Evolutionary conservation across 2,797 vertebrate genomes (phyloP), one percentile per base, ranked within the genome.

Genomic region (Bradypodion ventrale): DNA sequence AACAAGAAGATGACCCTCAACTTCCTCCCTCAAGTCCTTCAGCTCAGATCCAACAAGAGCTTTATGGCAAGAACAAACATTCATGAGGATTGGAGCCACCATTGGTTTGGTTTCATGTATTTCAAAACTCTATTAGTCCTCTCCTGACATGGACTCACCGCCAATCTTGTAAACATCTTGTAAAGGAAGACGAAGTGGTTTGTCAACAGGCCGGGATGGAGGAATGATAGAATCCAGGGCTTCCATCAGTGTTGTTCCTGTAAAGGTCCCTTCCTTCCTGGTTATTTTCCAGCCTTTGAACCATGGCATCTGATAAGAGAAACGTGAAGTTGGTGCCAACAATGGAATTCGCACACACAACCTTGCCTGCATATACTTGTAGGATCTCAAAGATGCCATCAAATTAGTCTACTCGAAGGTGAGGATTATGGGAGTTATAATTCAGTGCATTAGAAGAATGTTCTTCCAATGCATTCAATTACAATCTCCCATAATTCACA

Each of bases 151-250:
- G 23, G 4, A 40, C 91, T 89, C 85, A 94, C 95, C 95, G 37
- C 95, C 94, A 77, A 95, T 96, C 80, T 96, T 96, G 91, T 96
- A 95, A 72, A 96, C 95, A 44, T 96, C 96, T 92, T 96, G 95
- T 85, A 96, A 89, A 82, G 95, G 96, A 27, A 96, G 94, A 72
- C 92, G 89, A 5, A 96, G 95, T 56, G 96, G 84, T 82, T 95
- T 96, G 87, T 91, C 87, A 1, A 78, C 85, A 42, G 93, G 95
- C 13, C 89, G 90, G 65, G 82, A 40, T 23, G 95, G 93, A 40
- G 90, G 93, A n/a, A 91, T 52, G 75, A 95, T 95, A 10, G 91
- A 89, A 78, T 96, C 95, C 49, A 96, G 89, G 25, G 94, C 93
- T 59, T 95, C 93, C 60, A 95, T 88, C 27, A 95, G 91, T 1